These are phyloP conservation scores for Agonopterix arenella DNA, from an alignment of 2,888 invertebrate species.

Conservation along the genomic window DNA sequence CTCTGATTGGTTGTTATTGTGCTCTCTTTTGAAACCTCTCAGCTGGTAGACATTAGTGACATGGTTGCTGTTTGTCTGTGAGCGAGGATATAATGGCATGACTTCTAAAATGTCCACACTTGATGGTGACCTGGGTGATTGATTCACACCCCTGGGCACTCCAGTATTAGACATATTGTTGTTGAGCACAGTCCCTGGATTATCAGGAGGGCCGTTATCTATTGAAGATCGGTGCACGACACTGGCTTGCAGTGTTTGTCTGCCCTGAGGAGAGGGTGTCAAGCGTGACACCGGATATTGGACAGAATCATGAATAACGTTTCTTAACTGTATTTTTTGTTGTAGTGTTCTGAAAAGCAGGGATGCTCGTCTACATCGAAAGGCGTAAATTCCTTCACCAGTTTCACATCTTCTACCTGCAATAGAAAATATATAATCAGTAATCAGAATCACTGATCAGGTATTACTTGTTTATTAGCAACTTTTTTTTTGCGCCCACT, in stretches of 20 bases:
- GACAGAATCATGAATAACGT: constrained; percentile 57
- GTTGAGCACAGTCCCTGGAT: constrained; percentile 26
- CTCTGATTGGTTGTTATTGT: constrained; percentile 65
- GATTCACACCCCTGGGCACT: constrained; percentile 34
- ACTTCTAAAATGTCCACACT: constrained; percentile 75
- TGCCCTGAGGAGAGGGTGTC: constrained; percentile 50
- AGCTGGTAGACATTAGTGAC: constrained; percentile 76
- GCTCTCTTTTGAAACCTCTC: constrained; percentile 73
- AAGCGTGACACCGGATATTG: constrained; percentile 54
- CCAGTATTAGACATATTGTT: constrained; percentile 37
- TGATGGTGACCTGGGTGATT: constrained; percentile 69
- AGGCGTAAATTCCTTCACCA: constrained; percentile 96
- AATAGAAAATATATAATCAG: constrained; percentile 22
- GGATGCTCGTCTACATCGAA: constrained; percentile 91
- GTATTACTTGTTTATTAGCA: no score
- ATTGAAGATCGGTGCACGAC: constrained; percentile 63
- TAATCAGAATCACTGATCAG: not conserved
- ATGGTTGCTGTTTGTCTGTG: constrained; percentile 49
- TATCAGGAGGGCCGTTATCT: constrained; percentile 57
- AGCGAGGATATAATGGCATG: constrained; percentile 66
- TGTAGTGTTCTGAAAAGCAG: constrained; percentile 91
- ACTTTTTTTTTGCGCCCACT: no score
- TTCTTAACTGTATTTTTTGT: constrained; percentile 85
- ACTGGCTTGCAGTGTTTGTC: constrained; percentile 61
- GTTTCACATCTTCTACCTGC: constrained; percentile 87